These are phyloP conservation scores for Grallaria varia DNA, from an alignment of 2,113 vertebrate genomes.

Conservation along the genomic window DNA sequence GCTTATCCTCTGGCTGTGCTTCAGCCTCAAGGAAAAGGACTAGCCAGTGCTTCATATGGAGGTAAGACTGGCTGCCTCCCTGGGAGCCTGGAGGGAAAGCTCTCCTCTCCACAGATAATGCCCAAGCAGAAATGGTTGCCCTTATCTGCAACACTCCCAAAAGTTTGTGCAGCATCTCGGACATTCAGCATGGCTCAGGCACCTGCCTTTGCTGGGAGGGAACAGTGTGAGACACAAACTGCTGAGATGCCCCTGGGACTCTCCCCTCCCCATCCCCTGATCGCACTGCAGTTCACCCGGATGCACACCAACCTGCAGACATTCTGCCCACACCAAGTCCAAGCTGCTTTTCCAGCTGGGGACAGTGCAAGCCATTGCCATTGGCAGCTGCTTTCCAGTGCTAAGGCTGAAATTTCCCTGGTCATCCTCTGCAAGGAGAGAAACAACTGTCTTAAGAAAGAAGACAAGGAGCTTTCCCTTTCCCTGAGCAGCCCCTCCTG, in stretches of 20 bases:
- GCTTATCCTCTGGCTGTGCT: background rate
- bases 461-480: background rate
- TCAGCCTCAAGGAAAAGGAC: background rate
- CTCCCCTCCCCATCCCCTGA: background rate
- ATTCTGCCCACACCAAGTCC: background rate
- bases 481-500: background rate
- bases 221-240: background rate
- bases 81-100: background rate
- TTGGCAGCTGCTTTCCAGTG: background rate
- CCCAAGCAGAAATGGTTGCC: background rate
- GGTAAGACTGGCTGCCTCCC: background rate
- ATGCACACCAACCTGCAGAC: background rate
- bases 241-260: background rate
- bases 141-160: background rate
- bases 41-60: background rate
- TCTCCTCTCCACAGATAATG: background rate
- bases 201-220: background rate
- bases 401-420: background rate
- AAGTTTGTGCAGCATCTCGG: background rate
- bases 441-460: background rate
- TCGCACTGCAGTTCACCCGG: fast-evolving
- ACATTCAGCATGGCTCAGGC: background rate
- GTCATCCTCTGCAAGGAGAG: background rate
- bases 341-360: background rate
- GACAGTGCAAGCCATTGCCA: background rate